Base-by-base conservation (phyloP, 2,797 vertebrate species). In the Sebastes iracundus region DNA sequence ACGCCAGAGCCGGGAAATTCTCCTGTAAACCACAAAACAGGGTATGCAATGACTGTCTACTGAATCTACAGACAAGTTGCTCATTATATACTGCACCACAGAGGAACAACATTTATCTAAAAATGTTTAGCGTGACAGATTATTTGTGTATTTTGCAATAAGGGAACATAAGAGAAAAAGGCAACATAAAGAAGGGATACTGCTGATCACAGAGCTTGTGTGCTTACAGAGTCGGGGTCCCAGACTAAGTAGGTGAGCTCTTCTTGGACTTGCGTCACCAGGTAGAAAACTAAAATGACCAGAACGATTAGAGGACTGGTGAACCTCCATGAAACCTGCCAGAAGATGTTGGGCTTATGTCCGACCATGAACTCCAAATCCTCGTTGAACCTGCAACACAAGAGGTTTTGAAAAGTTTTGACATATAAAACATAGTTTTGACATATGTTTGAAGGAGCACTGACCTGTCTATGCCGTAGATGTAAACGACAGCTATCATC, bases 351-450 rank as follows among this genome's bases (percentile, higher is more conserved):
- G 3, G 98, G 98, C 76, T 97, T 97, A 66, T 95, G 95, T 69
- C 98, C 97, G 2, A 95, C 91, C 98, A 99, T 99, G 83, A 97
- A 99, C 84, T 96, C 72, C 1, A 99, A 93, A 92, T 99, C 97
- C 14, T 87, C 72, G 67, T 97, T 98, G 92, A 98, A 99, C 92
- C 98, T 99, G 86, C 5, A 3, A 76, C 28, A 80, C 20, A 83
- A 80, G 1, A 81, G 0, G 64, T 32, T n/a, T 20, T 18, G 16
- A 61, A 61, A 32, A 18, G 20, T n/a, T 66, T 52, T 52, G 0
- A 30, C 32, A 32, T 67, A 27, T 32, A 60, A 46, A 46, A 46
- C 42, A 46, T 7, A 46, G 42, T 46, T 46, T 46, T 46, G 42
- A 46, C 42, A 46, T 1, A 42, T 46, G 20, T 61, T n/a, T 46